phyloP scores from a whole-genome alignment of 1,140 invertebrate genomes.

The Charaxes varanes region DNA sequence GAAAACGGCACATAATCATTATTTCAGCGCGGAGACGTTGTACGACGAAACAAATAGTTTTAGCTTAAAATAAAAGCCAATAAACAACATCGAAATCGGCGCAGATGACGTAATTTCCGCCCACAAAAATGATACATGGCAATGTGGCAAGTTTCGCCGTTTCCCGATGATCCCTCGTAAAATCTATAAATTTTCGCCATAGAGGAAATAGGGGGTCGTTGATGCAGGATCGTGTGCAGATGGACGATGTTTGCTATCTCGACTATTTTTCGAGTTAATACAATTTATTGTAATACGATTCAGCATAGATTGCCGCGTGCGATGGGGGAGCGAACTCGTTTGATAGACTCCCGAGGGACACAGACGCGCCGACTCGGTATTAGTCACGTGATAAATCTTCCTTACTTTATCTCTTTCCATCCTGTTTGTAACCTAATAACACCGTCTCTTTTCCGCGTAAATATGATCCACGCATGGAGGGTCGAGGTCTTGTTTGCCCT shows the following conservation, averaged over 20 bases:
- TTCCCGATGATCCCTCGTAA: constrained; percentile 67
- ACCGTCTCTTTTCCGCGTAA: constrained; percentile 47
- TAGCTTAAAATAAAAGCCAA: constrained; percentile 23
- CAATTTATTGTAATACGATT: constrained; percentile 75
- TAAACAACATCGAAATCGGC: constrained; percentile 39
- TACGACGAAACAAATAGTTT: constrained; percentile 3
- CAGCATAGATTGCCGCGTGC: constrained; percentile 72
- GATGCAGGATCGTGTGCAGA: constrained; percentile 64
- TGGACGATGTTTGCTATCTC: constrained; percentile 72
- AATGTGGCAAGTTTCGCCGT: constrained; percentile 55
- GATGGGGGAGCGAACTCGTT: constrained; percentile 69
- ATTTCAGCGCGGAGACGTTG: constrained; percentile 1
- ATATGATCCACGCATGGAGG: constrained; percentile 52
- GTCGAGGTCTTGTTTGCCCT: constrained; percentile 48
- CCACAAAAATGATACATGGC: constrained; percentile 63
- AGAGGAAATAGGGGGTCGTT: constrained; percentile 56
- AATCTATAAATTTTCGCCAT: constrained; percentile 65
- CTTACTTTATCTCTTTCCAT: constrained; percentile 48
- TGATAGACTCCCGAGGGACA: constrained; percentile 67
- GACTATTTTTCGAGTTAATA: constrained; percentile 73
- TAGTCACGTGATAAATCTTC: constrained; percentile 72
- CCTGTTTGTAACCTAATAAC: constrained; percentile 36
- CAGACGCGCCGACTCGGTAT: constrained; percentile 55
- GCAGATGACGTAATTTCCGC: constrained; percentile 62
- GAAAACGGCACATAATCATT: constrained; percentile 1